Evolutionary conservation across 64 coral and sea anemone species (phyloP).

Genomic region (Porites lutea): DNA sequence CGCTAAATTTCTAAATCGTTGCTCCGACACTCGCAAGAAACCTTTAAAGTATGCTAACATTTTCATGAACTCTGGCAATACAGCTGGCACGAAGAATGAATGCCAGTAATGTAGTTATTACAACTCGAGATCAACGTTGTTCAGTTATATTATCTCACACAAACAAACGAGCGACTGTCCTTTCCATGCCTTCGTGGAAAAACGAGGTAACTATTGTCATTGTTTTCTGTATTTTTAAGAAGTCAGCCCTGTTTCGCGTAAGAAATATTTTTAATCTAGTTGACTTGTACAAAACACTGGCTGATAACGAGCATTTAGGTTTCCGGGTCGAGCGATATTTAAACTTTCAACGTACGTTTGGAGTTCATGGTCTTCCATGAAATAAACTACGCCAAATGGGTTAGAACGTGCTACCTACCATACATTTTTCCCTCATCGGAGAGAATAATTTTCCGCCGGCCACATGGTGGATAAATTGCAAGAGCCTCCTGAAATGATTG

Average conservation of each 20-base stretch:
- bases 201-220: slow-evolving; percentile 14
- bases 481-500: slow-evolving; percentile 99
- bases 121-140: slow-evolving; percentile 22
- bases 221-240: neutral
- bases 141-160: neutral
- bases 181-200: slow-evolving; percentile 33
- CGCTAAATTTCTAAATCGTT: neutral
- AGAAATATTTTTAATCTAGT: neutral
- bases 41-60: slow-evolving; percentile 44
- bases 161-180: slow-evolving; percentile 35
- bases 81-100: slow-evolving; percentile 41
- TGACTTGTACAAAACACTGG: neutral
- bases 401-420: slow-evolving; percentile 68
- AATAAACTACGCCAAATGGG: slow-evolving; percentile 31
- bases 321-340: slow-evolving; percentile 42
- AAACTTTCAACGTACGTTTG: neutral
- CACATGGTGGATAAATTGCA: slow-evolving; percentile 99
- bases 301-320: slow-evolving; percentile 11
- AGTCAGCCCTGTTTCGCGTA: neutral
- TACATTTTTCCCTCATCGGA: slow-evolving; percentile 99
- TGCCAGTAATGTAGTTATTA: slow-evolving; percentile 41
- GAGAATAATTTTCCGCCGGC: slow-evolving; percentile 97
- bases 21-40: slow-evolving; percentile 3
- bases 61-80: slow-evolving; percentile 33
- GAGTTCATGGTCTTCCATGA: slow-evolving; percentile 1